Evolutionary conservation across 2,888 invertebrate genomes (phyloP).

Genomic region (Agrilus mali): DNA sequence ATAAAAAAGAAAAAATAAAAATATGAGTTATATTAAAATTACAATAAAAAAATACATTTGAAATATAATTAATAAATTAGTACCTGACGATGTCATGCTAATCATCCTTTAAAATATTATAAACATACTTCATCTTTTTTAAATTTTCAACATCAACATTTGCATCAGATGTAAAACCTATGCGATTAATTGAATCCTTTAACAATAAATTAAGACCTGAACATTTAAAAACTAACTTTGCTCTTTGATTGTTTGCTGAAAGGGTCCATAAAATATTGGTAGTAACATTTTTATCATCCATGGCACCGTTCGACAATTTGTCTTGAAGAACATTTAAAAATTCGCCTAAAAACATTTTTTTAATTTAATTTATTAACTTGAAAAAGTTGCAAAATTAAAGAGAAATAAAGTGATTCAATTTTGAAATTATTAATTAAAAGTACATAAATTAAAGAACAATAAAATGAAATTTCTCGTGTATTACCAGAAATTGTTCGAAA

Average conservation of each 20-base stretch:
- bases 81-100: too few species aligned
- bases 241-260: slow-evolving; percentile 57
- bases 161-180: slow-evolving; percentile 27
- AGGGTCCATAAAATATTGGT: slow-evolving; percentile 52
- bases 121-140: slow-evolving; percentile 25
- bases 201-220: slow-evolving; percentile 36
- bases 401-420: background rate
- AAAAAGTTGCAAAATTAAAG: background rate
- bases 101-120: slow-evolving; percentile 22
- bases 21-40: background rate
- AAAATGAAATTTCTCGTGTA: too few species aligned
- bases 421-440: too few species aligned
- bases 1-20: background rate
- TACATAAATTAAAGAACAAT: too few species aligned
- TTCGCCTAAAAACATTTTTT: slow-evolving; percentile 31
- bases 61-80: too few species aligned
- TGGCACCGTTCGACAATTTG: slow-evolving; percentile 32
- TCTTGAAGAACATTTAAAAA: slow-evolving; percentile 36
- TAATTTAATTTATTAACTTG: background rate
- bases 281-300: slow-evolving; percentile 35
- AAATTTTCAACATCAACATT: slow-evolving; percentile 22
- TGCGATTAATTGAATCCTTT: slow-evolving; percentile 34
- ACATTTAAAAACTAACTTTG: slow-evolving; percentile 41
- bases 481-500: too few species aligned
- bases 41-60: too few species aligned